Conservation (phyloP, 1,140 invertebrate genomes). For the Drosophila jambulina region DNA sequence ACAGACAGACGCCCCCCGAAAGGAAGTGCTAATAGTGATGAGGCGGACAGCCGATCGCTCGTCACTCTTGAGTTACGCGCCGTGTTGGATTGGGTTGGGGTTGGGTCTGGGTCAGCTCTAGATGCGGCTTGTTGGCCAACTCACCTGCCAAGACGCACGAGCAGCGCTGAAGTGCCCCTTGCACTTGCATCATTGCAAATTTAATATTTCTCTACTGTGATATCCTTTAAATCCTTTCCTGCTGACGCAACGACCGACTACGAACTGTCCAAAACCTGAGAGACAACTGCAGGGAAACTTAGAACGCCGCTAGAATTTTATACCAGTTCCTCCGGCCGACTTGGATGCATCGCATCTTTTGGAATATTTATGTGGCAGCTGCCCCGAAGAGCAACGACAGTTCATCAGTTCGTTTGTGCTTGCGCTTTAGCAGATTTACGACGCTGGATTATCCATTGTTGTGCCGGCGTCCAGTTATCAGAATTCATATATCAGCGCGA, state of each 20-base stretch:
- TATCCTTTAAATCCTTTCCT: conserved; percentile 38
- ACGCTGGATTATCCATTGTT: conserved; percentile 79
- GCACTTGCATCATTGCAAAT: conserved; percentile 46
- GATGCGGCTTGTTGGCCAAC: conserved; percentile 50
- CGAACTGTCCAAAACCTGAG: conserved; percentile 33
- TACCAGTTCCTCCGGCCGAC: conserved; percentile 31
- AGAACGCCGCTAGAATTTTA: conserved; percentile 58
- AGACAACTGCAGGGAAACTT: conserved; percentile 49
- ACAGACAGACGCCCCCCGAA: conserved; percentile 77
- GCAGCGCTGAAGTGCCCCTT: conserved; percentile 18
- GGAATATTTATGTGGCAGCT: conserved; percentile 75
- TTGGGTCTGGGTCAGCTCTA: conserved; percentile 35
- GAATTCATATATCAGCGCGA: conserved; percentile 58
- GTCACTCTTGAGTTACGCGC: conserved; percentile 74
- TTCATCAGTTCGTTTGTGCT: conserved; percentile 66
- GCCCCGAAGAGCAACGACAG: conserved; percentile 51
- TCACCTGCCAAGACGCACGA: conserved; percentile 59
- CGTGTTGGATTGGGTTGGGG: conserved; percentile 28
- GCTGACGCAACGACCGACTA: background rate
- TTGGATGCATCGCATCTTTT: conserved; percentile 71
- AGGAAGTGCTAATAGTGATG: conserved; percentile 80
- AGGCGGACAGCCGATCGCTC: conserved; percentile 58
- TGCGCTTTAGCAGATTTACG: conserved; percentile 74
- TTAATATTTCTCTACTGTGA: background rate
- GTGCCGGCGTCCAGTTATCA: conserved; percentile 56